These are phyloP conservation scores for Haliclystus octoradiatus DNA, from an alignment of 30 jellyfish, hydroid and myxozoan genomes.

Conservation along the genomic window DNA sequence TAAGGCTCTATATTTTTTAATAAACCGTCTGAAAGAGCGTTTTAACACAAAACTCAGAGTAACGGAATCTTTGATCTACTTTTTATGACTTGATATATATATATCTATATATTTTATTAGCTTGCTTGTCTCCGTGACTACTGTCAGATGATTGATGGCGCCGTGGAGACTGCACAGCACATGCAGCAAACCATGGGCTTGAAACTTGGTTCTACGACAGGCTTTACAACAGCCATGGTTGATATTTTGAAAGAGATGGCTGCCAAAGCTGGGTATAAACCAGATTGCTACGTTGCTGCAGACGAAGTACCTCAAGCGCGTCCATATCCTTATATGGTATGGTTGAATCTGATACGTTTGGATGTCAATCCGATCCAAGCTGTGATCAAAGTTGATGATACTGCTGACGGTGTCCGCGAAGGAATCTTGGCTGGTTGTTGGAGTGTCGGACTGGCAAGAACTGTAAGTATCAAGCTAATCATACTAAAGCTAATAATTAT, in stretches of 20 bases:
- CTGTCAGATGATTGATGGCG: conserved; percentile 90
- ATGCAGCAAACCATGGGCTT: conserved; percentile 57
- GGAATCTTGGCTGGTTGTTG: conserved; percentile 93
- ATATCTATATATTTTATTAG: conserved; percentile 17
- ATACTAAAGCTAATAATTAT: background rate
- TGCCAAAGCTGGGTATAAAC: conserved; percentile 70
- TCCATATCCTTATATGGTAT: conserved; percentile 91
- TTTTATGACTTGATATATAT: background rate
- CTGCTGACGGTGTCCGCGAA: conserved; percentile 95
- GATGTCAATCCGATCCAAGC: conserved; percentile 94
- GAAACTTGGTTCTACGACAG: conserved; percentile 90
- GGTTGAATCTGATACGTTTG: conserved; percentile 69
- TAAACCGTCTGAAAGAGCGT: background rate
- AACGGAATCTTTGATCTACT: background rate
- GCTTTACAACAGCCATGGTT: conserved; percentile 76
- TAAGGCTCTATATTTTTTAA: no score
- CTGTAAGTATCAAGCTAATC: conserved; percentile 35
- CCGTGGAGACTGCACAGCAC: conserved; percentile 68
- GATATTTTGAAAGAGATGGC: conserved; percentile 52
- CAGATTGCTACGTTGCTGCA: conserved; percentile 86
- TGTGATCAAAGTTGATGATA: conserved; percentile 85
- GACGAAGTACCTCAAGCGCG: conserved; percentile 96
- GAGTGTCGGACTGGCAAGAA: conserved; percentile 94
- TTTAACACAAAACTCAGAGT: background rate
- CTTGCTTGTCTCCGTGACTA: conserved; percentile 51